phyloP scores from a whole-genome alignment of 2,888 invertebrate genomes.

The Druceiella hillmani region DNA sequence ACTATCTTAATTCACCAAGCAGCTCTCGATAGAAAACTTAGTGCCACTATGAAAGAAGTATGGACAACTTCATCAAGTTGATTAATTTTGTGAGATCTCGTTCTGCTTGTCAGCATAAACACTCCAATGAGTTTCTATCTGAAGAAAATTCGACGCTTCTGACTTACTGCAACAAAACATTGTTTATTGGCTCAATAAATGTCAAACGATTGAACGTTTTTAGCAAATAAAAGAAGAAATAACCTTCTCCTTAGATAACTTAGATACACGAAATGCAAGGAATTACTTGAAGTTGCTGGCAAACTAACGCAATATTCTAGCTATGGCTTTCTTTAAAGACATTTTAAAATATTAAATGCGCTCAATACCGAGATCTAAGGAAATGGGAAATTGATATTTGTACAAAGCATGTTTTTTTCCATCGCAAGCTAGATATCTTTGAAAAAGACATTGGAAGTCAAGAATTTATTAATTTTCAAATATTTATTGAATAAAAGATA shows the following conservation, averaged over 20 bases:
- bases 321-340: constrained; percentile 14
- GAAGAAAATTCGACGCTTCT: too few species aligned
- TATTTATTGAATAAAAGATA: constrained; percentile 9
- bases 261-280: constrained; percentile 21
- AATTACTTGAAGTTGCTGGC: constrained; percentile 20
- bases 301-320: constrained; percentile 17
- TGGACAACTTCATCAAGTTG: constrained; percentile 22
- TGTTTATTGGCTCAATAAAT: constrained; percentile 25
- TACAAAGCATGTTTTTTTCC: constrained; percentile 23
- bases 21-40: too few species aligned
- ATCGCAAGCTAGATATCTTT: constrained; percentile 21
- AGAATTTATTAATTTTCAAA: constrained; percentile 9
- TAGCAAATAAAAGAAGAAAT: constrained; percentile 20
- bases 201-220: too few species aligned
- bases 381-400: constrained; percentile 23
- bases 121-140: constrained; percentile 19
- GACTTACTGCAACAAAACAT: constrained; percentile 24
- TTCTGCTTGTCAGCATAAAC: constrained; percentile 17
- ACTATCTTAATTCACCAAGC: constrained; percentile 21
- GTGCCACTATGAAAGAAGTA: constrained; percentile 20
- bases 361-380: constrained; percentile 19
- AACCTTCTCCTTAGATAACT: constrained; percentile 20
- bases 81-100: constrained; percentile 23
- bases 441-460: constrained; percentile 8
- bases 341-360: too few species aligned